These are phyloP conservation scores for Mimumesa dahlbomi DNA, from an alignment of 2,888 invertebrate species.

Conservation along the genomic window DNA sequence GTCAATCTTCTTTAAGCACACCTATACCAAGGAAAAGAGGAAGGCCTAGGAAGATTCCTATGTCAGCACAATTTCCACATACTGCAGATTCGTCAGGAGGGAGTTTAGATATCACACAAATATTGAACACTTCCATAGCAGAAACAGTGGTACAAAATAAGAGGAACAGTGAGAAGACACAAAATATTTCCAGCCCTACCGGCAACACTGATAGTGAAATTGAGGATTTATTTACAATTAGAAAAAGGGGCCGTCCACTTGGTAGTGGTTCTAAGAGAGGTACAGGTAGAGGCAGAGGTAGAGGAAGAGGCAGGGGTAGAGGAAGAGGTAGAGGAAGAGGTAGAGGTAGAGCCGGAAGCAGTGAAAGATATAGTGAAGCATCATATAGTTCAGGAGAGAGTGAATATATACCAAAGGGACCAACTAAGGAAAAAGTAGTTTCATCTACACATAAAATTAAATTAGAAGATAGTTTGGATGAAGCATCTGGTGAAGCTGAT, in stretches of 20 bases:
- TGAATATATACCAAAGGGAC: conserved; percentile 55
- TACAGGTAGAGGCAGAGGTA: conserved; percentile 38
- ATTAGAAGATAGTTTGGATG: too few relatives aligned
- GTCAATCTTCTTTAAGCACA: too few relatives aligned
- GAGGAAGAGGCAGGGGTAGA: conserved; percentile 41
- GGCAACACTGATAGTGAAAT: too few relatives aligned
- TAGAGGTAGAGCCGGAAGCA: too few relatives aligned
- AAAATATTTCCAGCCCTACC: too few relatives aligned
- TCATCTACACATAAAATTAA: too few relatives aligned
- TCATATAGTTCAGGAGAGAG: conserved; percentile 36
- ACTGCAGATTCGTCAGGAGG: neutral
- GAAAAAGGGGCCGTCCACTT: conserved; percentile 16
- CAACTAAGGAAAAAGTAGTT: conserved; percentile 20
- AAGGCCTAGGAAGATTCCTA: conserved; percentile 35
- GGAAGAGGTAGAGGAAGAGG: conserved; percentile 43
- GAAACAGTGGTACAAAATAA: conserved; percentile 18
- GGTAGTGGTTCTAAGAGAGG: conserved; percentile 1
- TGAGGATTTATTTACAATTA: conserved; percentile 1
- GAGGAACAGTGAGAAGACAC: too few relatives aligned
- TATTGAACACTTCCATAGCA: conserved; percentile 2
- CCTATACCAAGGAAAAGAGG: conserved; percentile 23
- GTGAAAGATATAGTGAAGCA: conserved; percentile 37
- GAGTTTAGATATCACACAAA: neutral
- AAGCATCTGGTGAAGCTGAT: neutral
- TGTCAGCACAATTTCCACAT: neutral